Conservation (phyloP, 1,140 invertebrate genomes). For the Myzus persicae region DNA sequence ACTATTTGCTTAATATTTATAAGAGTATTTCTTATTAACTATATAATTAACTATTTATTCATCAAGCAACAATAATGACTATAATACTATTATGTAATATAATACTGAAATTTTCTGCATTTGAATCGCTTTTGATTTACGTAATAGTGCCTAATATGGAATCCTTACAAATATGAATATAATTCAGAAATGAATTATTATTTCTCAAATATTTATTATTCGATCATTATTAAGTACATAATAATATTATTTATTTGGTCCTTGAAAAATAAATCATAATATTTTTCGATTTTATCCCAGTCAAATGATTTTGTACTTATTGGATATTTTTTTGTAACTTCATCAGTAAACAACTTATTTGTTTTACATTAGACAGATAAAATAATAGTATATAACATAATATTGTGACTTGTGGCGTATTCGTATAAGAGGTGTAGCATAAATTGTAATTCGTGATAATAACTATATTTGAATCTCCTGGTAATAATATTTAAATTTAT, state of each 20-base stretch:
- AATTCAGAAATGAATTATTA: neutral
- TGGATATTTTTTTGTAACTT: neutral
- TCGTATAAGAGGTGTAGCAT: too few species aligned
- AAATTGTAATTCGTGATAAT: too few species aligned
- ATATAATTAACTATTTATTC: neutral
- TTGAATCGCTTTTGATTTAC: neutral
- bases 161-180: neutral
- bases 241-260: neutral
- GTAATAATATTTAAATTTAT: neutral
- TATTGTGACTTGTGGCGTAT: too few species aligned
- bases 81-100: too few species aligned
- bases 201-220: neutral
- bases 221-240: neutral
- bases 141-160: neutral
- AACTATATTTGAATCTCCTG: too few species aligned
- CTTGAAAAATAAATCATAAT: neutral
- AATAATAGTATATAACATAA: neutral
- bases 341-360: neutral
- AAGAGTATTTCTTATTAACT: neutral
- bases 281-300: neutral
- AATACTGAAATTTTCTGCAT: neutral
- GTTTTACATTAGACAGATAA: neutral
- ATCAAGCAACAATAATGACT: neutral
- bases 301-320: neutral
- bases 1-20: too few species aligned